Base-by-base conservation (phyloP, 2,113 vertebrate species). In the Peromyscus polionotus region DNA sequence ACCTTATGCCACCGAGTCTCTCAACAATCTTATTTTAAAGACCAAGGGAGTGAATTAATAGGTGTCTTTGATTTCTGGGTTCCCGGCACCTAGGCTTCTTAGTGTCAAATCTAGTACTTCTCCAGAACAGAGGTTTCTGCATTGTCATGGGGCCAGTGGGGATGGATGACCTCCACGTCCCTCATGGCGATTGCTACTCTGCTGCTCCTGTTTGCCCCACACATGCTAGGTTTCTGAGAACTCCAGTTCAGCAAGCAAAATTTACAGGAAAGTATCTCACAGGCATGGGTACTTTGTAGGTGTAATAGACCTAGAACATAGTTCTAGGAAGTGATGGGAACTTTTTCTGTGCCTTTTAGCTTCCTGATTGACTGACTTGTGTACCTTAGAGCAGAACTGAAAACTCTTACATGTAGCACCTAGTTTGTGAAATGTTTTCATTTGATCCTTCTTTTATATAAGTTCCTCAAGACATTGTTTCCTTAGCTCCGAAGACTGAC, bases 11-110 rank as follows among this genome's bases (percentile, higher is more conserved):
- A 67, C 54, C 14, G 67, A 88, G 91, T 87, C 13, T 94, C 13
- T 94, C 75, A 81, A 81, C 39, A 77, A 24, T 83, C 42, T 68
- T 88, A 95, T 72, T 94, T 93, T 90, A 85, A 42, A 79, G 14
- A 75, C 87, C 63, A 92, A 24, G 73, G 73, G 85, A 19, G 24
- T 92, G 79, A 91, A 77, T 48, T 26, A 92, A 61, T 45, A 85
- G 28, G 28, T 67, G 19, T 79, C 45, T 77, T n/a, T 95, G 20
- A 39, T 93, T 84, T 96, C 79, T 90, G 68, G 42, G 63, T 76
- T 84, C 28, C 13, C 80, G 48, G 36, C 83, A 39, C 28, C n/a
- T 4, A 81, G 76, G 11, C 14, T 45, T 88, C 67, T 84, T 48
- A 94, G 2, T 0, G 17, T 63, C 42, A 94, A 80, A 88, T 26